Evolutionary conservation across 2,113 vertebrate genomes (phyloP), one percentile per base, ranked within the genome.

Genomic region (Chloropsis hardwickii): DNA sequence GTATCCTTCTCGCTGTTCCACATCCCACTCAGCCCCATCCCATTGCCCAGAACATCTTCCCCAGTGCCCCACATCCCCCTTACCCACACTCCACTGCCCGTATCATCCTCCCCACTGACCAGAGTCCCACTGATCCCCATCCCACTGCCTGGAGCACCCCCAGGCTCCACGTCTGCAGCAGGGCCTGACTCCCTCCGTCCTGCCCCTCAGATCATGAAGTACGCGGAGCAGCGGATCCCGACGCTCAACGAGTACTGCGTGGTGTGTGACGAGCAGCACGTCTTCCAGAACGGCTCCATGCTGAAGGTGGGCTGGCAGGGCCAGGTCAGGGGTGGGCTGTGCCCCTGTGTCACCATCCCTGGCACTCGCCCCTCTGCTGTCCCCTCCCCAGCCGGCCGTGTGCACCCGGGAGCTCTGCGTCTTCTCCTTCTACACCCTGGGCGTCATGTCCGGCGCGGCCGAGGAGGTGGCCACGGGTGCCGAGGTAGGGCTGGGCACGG

Each of bases 211-310:
- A 99, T 99, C 88, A 99, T 99, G 99, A 99, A 99, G 96, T 99
- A 99, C 31, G 99, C 99, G 3, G 99, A 99, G 96, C 99, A 99
- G 98, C 98, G 99, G 86, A 99, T 99, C 78, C 99, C 99, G 3
- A 99, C 99, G 1, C 97, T 99, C 90, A 99, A 99, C 2, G 99
- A 99, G 95, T 99, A 99, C 98, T 99, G 99, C 3, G 99, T 99
- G 97, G 99, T 99, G 74, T 99, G 99, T 67, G 99, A 99, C 6
- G 99, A 99, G 85, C 99, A 99, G 98, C 99, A 99, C 40, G 99
- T 99, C 97, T 99, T 99, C 98, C 99, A 99, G 98, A 99, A 99
- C 0, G 99, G 99, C 83, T 99, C 99, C 93, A 99, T 99, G 99
- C 98, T 99, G 69, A 99, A 99, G 99, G 99, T 99, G 97, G 1